A percentile compares a stretch with the other conserved stretches of the same genome.
These are phyloP conservation scores for Ypsolopha sequella DNA, from an alignment of 2,888 invertebrate species.

Conservation along the genomic window DNA sequence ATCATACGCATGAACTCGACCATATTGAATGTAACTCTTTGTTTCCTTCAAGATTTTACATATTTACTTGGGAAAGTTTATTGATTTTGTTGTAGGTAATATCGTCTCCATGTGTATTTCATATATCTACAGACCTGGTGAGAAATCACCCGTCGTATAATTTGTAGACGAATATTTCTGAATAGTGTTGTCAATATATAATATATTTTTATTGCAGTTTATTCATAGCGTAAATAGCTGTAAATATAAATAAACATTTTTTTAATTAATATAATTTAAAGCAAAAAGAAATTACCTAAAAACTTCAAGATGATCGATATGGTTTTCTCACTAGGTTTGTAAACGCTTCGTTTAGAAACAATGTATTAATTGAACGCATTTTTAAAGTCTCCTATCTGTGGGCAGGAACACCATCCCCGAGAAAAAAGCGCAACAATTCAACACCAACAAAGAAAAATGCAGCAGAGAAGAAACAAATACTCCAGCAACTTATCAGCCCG, in stretches of 20 bases:
- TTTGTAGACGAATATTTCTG: too few relatives aligned
- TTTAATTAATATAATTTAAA: too few relatives aligned
- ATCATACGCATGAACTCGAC: neutral
- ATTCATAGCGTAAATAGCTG: too few relatives aligned
- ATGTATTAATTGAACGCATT: neutral
- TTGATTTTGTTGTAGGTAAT: too few relatives aligned
- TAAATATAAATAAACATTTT: too few relatives aligned
- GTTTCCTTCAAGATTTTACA: too few relatives aligned
- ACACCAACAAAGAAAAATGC: conserved; percentile 83
- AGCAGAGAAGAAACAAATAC: conserved; percentile 83
- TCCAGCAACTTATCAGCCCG: conserved; percentile 82
- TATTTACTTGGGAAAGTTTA: too few relatives aligned
- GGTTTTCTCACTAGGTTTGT: neutral
- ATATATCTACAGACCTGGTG: too few relatives aligned
- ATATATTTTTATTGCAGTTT: too few relatives aligned
- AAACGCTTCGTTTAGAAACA: conserved; percentile 28
- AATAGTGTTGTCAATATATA: too few relatives aligned
- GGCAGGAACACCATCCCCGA: conserved; percentile 81
- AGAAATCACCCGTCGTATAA: too few relatives aligned
- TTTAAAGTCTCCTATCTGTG: conserved; percentile 9
- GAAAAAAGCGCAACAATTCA: conserved; percentile 84
- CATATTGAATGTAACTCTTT: neutral
- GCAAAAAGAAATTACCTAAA: neutral
- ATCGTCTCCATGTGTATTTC: too few relatives aligned
- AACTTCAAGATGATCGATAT: neutral